Base-by-base conservation (phyloP, 2,888 invertebrate genomes). In the Cataglyphis cursor region DNA sequence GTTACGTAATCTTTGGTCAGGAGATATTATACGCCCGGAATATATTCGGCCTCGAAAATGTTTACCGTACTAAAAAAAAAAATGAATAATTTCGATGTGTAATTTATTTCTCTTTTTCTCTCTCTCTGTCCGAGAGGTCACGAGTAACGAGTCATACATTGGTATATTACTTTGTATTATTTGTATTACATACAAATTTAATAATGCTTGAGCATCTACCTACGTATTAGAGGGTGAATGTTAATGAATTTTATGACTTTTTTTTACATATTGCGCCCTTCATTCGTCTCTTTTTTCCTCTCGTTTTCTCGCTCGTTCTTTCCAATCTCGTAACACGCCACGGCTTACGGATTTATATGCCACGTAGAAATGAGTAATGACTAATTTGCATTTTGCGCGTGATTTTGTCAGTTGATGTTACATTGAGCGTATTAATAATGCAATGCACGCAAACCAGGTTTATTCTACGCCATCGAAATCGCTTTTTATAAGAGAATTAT, bases 341-440 rank as follows among this genome's bases (percentile, higher is more conserved):
- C 75, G 68, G 62, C 61, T 74, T 87, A 68, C 70, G 81, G 87
- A 85, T 89, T 87, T 91, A 83, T 83, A 89, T 83, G 87, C 87
- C 76, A 28, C 82, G 64, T 62, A 73, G 83, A 89, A 92, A 90
- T 91, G 88, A 89, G 84, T 91, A 91, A 91, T 90, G 88, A 81
- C 90, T 92, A 91, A 93, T 93, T 93, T 93, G 91, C 93, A 93
- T 93, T 92, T 93, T 90, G 93, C 92, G 92, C 92, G 93, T 91
- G 91, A 92, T 91, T 92, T 92, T 90, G 92, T 92, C 91, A 89
- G 78, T 90, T 84, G 87, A 89, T 85, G 91, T 91, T 89, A 90
- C 90, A 89, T 86, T 70, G 84, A 89, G 90, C 91, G 90, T 92
- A 93, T 93, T 93, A 93, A 93, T 93, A 93, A 93, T 93, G 91